Percentiles rank a stretch among this genome's conserved stretches.
phyloP scores from a whole-genome alignment of 2,113 vertebrate genomes.

The Dolichallabes microphthalmus region DNA sequence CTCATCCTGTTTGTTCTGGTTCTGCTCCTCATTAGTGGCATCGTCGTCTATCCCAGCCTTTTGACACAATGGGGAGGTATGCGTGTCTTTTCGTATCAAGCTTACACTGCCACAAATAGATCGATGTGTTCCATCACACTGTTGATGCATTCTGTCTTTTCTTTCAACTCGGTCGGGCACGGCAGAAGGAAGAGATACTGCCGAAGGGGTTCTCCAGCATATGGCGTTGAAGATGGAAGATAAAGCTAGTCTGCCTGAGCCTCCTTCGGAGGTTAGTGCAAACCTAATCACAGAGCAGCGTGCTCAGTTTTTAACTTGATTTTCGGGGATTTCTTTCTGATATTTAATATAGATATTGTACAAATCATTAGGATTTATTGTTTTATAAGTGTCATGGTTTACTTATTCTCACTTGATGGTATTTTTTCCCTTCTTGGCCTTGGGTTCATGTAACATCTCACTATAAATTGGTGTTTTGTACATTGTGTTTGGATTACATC shows the following conservation, averaged over 20 bases:
- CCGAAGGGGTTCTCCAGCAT: slow-evolving; percentile 46
- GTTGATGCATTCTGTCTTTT: not conserved
- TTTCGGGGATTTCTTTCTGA: not conserved
- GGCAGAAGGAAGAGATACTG: slow-evolving; percentile 49
- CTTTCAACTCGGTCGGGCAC: slow-evolving; percentile 62
- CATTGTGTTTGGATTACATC: too few relatives aligned
- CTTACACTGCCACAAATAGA: not conserved
- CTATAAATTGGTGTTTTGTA: too few relatives aligned
- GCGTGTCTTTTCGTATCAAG: not conserved
- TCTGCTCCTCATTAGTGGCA: slow-evolving; percentile 74
- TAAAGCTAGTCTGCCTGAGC: slow-evolving; percentile 53
- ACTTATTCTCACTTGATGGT: too few relatives aligned
- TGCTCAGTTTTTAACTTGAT: not conserved
- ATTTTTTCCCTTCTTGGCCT: too few relatives aligned
- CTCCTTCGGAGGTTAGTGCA: slow-evolving; percentile 70
- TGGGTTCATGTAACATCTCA: too few relatives aligned
- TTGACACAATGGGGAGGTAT: slow-evolving; percentile 78
- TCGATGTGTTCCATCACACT: not conserved
- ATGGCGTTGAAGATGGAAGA: slow-evolving; percentile 64
- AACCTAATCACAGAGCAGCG: slow-evolving; percentile 11
- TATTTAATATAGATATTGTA: too few relatives aligned
- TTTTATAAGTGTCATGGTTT: too few relatives aligned
- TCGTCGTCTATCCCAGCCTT: slow-evolving; percentile 71
- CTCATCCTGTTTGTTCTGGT: slow-evolving; percentile 77
- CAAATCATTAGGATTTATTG: too few relatives aligned